Base-by-base conservation (phyloP, 2,797 vertebrate genomes). In the Semotilus atromaculatus region DNA sequence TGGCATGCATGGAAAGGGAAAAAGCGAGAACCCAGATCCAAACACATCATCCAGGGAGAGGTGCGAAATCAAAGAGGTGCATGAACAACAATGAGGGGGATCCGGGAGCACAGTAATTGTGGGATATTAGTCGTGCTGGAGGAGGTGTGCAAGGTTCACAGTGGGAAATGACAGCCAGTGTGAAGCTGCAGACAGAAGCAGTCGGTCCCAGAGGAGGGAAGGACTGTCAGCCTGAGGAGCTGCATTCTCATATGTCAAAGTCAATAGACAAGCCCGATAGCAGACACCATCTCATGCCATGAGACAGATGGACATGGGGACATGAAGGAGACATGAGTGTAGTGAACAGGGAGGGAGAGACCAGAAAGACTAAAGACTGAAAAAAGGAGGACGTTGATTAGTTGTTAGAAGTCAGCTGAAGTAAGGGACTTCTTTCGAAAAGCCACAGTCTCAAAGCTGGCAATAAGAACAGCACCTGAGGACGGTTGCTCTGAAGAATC, bases 391-490 rank as follows among this genome's bases (percentile, higher is more conserved):
- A 55, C 8, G 43, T 11, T 72, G 58, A 73, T 75, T 67, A 78
- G 58, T 82, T 60, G 67, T 86, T 82, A 90, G 85, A 75, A 40
- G 55, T 85, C 72, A 81, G 84, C 71, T 19, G 64, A 72, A 73
- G 75, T 81, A 45, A 85, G 82, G 36, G 83, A 89, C 68, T 82
- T 90, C 84, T 92, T 91, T 88, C 86, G 81, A 89, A 91, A 93
- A 86, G 87, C 13, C 89, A 93, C 92, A 11, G 83, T 92, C 88
- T 92, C 75, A 87, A 90, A 91, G 86, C 89, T 87, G 4, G 87
- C 80, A 87, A 93, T 93, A 68, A 90, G 88, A 62, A 91, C 88
- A 23, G 53, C 75, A 93, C 94, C 92, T 81, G 91, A 91, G 10
- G 90, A 88, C 11, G 87, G 55, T 88, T 58, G 88, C 74, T 94